Evolutionary conservation across 2,113 vertebrate species (phyloP).

Genomic region (Cariama cristata): DNA sequence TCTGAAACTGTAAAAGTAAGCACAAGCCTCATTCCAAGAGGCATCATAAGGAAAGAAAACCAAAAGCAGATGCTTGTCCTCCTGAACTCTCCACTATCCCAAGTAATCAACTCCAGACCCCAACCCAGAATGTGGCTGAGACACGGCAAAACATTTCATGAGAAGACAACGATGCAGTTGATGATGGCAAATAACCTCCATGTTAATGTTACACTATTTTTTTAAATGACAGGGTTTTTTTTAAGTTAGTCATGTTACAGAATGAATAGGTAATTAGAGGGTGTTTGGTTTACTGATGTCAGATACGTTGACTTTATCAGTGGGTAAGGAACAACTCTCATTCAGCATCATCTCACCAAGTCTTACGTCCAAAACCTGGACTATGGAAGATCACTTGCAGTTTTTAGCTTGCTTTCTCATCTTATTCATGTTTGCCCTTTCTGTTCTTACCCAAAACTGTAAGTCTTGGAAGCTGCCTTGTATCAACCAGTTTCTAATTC

Average conservation of each 20-base stretch:
- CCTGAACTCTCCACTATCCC: not conserved
- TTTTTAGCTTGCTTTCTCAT: not conserved
- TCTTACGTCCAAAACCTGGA: not conserved
- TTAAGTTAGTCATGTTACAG: not conserved
- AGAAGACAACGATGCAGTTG: not conserved
- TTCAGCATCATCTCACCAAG: not conserved
- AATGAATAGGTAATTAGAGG: not conserved
- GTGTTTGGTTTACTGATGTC: not conserved
- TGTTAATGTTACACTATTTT: not conserved
- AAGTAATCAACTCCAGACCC: not conserved
- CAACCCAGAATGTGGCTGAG: not conserved
- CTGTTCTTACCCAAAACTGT: not conserved
- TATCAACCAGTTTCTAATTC: not conserved
- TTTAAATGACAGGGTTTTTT: not conserved
- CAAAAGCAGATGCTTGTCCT: not conserved
- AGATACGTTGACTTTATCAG: not conserved
- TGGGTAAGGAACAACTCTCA: not conserved
- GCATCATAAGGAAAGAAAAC: not conserved
- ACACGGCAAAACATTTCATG: fast-evolving
- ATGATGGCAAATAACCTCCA: not conserved
- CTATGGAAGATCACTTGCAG: not conserved
- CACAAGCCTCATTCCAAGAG: not conserved
- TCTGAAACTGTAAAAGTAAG: not conserved
- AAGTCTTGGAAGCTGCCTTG: not conserved
- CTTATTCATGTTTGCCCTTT: not conserved